Base-by-base conservation (phyloP, 1,140 invertebrate genomes). In the Oryctes rhinoceros region DNA sequence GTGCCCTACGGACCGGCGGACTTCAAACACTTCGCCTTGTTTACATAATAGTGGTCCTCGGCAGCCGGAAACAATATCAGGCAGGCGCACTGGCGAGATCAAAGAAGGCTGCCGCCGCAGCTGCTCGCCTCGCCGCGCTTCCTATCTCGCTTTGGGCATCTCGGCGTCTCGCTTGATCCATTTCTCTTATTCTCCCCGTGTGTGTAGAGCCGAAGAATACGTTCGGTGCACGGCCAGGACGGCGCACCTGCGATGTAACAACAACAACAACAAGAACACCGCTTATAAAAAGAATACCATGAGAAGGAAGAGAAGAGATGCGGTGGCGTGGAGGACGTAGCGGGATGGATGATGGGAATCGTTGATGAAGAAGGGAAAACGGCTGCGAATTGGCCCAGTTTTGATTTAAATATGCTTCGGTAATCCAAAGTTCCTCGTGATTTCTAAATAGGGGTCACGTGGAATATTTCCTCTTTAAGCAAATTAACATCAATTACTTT, bases 31-130 rank as follows among this genome's bases (percentile, higher is more conserved):
- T 83, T 67, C 82, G 83, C 83, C 85, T 85, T 87, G 86, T 87
- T 87, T 87, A 87, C 86, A 87, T 87, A 87, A 87, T 87, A 87
- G 86, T 85, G 86, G 86, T 87, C 86, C 86, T 84, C 86, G 85
- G 86, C 86, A 87, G 86, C 86, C 86, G 86, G 86, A 87, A 87
- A 87, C 86, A 87, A 87, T 87, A 86, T 84, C 86, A 86, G 85
- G 84, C 84, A 84, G 85, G 84, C 85, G 84, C 84, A 83, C 81
- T 82, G 84, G 83, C 80, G 80, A 85, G 83, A 80, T 86, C 85
- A 86, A 86, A 86, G 84, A 78, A 18, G 10, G 79, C 78, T 79
- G 81, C 81, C 81, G 81, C 81, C 79, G 82, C 81, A 81, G 82
- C 81, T 82, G 80, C 81, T 81, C 75, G 78, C 81, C 78, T 79